These are phyloP conservation scores for Mechanitis mazaeus DNA, from an alignment of 2,888 invertebrate species.

Conservation along the genomic window DNA sequence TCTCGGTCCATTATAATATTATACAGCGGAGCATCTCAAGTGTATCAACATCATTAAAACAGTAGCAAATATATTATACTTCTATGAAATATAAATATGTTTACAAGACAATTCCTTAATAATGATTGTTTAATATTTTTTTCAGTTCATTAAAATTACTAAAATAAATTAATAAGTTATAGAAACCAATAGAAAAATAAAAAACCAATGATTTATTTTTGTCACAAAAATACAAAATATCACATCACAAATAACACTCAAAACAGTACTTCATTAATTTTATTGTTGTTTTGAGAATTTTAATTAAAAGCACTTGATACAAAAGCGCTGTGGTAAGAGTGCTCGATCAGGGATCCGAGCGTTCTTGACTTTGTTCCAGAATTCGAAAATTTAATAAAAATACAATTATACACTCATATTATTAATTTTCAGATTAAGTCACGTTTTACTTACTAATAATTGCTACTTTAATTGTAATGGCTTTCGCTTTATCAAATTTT, in stretches of 20 bases:
- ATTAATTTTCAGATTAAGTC: constrained; percentile 15
- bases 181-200: no score
- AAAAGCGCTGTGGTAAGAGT: constrained; percentile 14
- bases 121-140: no score
- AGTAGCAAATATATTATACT: no score
- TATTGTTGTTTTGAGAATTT: constrained; percentile 9
- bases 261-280: constrained; percentile 5
- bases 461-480: constrained; percentile 1
- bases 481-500: neutral
- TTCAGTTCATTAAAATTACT: no score
- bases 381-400: constrained; percentile 24
- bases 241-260: no score
- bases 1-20: constrained; percentile 36
- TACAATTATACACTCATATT: constrained; percentile 16
- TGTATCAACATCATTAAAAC: no score
- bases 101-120: no score
- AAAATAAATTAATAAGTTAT: no score
- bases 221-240: no score
- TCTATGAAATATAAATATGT: no score
- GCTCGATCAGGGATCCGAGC: constrained; percentile 25
- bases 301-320: constrained; percentile 20
- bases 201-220: no score
- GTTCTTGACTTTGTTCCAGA: constrained; percentile 27
- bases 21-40: constrained; percentile 2
- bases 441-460: neutral